A percentile compares a stretch with the other conserved stretches of the same genome.
Conservation (phyloP, 2,888 invertebrate species). For the Lepidonotus clava region DNA sequence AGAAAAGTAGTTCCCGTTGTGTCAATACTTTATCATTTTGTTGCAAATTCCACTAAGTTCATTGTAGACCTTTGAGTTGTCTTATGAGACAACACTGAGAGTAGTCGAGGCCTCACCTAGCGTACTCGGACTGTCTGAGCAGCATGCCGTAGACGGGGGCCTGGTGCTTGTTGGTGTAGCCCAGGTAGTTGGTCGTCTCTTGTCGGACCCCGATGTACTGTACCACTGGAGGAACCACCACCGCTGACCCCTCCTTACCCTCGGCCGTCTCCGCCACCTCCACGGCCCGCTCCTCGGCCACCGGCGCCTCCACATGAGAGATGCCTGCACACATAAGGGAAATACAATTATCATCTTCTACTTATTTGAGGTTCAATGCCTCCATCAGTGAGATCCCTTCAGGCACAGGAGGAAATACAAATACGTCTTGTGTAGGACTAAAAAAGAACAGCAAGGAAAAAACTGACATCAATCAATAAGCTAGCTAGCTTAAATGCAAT, state of each 20-base stretch:
- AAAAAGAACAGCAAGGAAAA: too few species aligned
- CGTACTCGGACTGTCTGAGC: conserved; percentile 67
- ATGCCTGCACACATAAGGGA: too few species aligned
- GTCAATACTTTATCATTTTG: not conserved
- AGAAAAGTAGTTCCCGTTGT: too few species aligned
- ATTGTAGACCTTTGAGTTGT: too few species aligned
- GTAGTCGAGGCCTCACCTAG: conserved; percentile 56
- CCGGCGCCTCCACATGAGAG: not conserved
- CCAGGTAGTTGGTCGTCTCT: conserved; percentile 84
- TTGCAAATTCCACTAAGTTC: not conserved
- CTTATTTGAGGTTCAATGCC: too few species aligned
- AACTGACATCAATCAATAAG: too few species aligned
- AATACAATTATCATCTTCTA: too few species aligned
- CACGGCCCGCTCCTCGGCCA: not conserved
- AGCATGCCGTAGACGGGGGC: conserved; percentile 71
- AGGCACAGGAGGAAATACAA: too few species aligned
- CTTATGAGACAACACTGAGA: too few species aligned
- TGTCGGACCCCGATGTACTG: conserved; percentile 31
- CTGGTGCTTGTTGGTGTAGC: conserved; percentile 73
- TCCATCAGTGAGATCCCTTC: too few species aligned
- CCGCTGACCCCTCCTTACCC: conserved; percentile 81
- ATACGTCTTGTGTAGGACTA: too few species aligned
- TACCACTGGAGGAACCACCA: not conserved
- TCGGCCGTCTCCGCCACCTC: not conserved
- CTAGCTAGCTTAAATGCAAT: too few species aligned